These are phyloP conservation scores for Herminia tarsipennalis DNA, from an alignment of 2,888 invertebrate genomes.

Conservation along the genomic window DNA sequence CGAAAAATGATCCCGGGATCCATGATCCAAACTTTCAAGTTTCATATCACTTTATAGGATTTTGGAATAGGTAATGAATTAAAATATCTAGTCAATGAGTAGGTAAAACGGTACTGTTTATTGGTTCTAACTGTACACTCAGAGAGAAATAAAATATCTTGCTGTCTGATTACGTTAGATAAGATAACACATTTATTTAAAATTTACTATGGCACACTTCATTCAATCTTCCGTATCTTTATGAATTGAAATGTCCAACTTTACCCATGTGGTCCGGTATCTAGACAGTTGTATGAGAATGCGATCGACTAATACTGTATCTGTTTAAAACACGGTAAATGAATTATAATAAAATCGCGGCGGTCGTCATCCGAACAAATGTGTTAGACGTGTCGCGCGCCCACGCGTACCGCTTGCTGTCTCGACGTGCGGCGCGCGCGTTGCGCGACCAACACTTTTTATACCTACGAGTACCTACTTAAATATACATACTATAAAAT, in stretches of 20 bases:
- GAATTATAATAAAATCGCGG: slow-evolving; percentile 80
- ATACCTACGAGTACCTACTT: slow-evolving; percentile 17
- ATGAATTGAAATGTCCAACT: slow-evolving; percentile 7
- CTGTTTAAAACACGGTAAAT: slow-evolving; percentile 74
- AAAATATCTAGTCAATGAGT: background rate
- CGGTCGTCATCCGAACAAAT: slow-evolving; percentile 76
- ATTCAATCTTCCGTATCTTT: slow-evolving; percentile 9
- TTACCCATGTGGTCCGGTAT: slow-evolving; percentile 26
- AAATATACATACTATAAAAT: too few relatives aligned
- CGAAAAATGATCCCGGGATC: too few relatives aligned
- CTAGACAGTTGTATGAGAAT: slow-evolving; percentile 28
- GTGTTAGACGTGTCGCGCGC: slow-evolving; percentile 71
- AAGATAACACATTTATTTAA: slow-evolving; percentile 17
- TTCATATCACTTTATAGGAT: too few relatives aligned
- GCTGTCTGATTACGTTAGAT: slow-evolving; percentile 13
- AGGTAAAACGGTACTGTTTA: slow-evolving; percentile 9
- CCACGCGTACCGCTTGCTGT: slow-evolving; percentile 69
- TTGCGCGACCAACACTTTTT: slow-evolving; percentile 43
- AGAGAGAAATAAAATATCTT: slow-evolving; percentile 13
- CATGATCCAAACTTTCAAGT: too few relatives aligned
- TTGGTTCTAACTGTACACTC: slow-evolving; percentile 11
- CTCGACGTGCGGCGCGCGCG: slow-evolving; percentile 35
- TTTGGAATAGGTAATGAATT: background rate
- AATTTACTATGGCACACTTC: background rate
- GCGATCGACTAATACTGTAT: slow-evolving; percentile 45